Evolutionary conservation across 2,888 invertebrate species (phyloP).

Genomic region (Meandrusa payeni): DNA sequence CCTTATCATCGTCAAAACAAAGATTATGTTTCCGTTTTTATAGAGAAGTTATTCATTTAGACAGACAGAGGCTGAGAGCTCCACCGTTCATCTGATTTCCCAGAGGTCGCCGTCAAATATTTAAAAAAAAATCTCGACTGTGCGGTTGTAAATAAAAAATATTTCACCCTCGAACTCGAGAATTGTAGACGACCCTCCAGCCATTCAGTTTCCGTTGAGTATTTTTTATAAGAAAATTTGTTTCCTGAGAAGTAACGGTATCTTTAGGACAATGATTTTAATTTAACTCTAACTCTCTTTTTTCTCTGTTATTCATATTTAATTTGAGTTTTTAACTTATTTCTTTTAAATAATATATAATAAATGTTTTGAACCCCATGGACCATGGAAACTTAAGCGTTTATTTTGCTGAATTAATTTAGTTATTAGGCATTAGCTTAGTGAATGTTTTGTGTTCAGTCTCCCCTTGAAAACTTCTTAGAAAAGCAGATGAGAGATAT

Average conservation of each 20-base stretch:
- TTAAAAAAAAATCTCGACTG: constrained; percentile 62
- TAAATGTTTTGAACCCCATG: too few relatives aligned
- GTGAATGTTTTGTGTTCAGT: too few relatives aligned
- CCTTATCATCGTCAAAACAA: constrained; percentile 38
- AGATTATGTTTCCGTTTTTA: constrained; percentile 46
- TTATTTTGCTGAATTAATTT: too few relatives aligned
- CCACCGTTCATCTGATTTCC: constrained; percentile 69
- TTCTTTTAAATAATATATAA: too few relatives aligned
- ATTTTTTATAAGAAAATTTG: constrained; percentile 11
- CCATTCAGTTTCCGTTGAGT: constrained; percentile 4
- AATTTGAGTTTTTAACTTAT: too few relatives aligned
- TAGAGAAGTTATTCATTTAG: constrained; percentile 31
- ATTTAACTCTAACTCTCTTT: too few relatives aligned
- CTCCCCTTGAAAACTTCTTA: too few relatives aligned
- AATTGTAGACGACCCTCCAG: constrained; percentile 35
- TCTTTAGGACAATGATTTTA: constrained; percentile 12
- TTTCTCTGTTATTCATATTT: too few relatives aligned
- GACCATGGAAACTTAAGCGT: too few relatives aligned
- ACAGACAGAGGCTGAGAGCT: constrained; percentile 32
- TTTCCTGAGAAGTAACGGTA: constrained; percentile 12
- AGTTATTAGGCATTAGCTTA: too few relatives aligned
- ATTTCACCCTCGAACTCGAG: constrained; percentile 57
- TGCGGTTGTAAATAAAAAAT: constrained; percentile 58
- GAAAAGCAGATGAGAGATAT: too few relatives aligned
- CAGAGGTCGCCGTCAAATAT: constrained; percentile 61